Base-by-base conservation (phyloP, 2,797 vertebrate species). In the Apogon hyalosoma region DNA sequence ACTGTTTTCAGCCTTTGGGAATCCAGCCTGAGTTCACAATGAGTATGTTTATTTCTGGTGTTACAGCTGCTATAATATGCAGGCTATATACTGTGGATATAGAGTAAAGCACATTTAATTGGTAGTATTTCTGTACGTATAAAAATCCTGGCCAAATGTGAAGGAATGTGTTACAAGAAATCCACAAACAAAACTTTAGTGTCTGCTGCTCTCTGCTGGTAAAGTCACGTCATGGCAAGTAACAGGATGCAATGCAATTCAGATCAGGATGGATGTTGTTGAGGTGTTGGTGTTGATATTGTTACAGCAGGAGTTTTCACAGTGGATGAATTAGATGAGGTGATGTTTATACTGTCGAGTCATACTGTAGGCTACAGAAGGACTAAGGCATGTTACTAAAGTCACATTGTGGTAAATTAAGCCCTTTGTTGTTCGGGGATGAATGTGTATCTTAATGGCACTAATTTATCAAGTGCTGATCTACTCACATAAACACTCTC, bases 181-280 rank as follows among this genome's bases (percentile, higher is more conserved):
- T 15, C 8, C 41, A 4, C 24, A 21, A 1, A 18, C 5, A 21
- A 24, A 12, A 8, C 55, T 43, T 72, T 67, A 43, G 59, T 60
- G 24, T 70, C 40, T 91, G 79, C 86, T 84, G 50, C 87, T 75
- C 78, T 75, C 90, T 88, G 70, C 71, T 89, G 90, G 70, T 18
- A 6, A 0, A 3, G 0, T 6, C 0, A 13, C 1, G 8, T 58
- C 48, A 51, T 9, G 70, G 41, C 66, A 61, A 12, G 6, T 38
- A 16, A 2, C n/a, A 4, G 15, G 49, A 19, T 38, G 56, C n/a
- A 40, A 43, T n/a, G 21, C 33, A 48, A 7, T 63, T 36, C 11
- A 65, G 19, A 49, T 71, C 33, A 49, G 4, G 43, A 65, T 42
- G 15, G 41, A 49, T 68, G 7, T 13, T 33, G 39, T 54, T 52